phyloP scores from a whole-genome alignment of 2,888 invertebrate genomes.

The Cephonodes hylas region DNA sequence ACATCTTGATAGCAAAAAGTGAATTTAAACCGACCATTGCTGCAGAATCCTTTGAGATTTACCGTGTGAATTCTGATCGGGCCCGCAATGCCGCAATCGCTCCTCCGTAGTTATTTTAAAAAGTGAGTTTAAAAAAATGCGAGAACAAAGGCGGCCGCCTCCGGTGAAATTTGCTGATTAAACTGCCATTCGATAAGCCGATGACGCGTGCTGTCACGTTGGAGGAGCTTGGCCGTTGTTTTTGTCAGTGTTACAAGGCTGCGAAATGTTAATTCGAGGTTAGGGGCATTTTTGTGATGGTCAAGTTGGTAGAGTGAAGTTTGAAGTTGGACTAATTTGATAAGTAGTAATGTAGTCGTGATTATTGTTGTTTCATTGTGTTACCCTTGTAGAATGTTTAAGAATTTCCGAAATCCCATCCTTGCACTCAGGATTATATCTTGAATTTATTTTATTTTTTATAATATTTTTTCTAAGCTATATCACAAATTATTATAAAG shows the following conservation, averaged over 20 bases:
- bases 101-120: slow-evolving; percentile 67
- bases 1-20: slow-evolving; percentile 31
- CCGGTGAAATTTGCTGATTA: slow-evolving; percentile 76
- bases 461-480: too few relatives aligned
- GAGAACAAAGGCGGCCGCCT: slow-evolving; percentile 69
- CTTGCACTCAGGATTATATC: too few relatives aligned
- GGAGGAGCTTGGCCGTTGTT: slow-evolving; percentile 44
- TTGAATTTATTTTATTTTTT: too few relatives aligned
- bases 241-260: slow-evolving; percentile 18
- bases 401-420: too few relatives aligned
- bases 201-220: slow-evolving; percentile 59
- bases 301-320: neutral
- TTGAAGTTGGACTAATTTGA: neutral
- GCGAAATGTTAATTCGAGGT: neutral
- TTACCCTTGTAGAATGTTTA: too few relatives aligned
- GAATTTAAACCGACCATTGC: slow-evolving; percentile 33
- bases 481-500: too few relatives aligned
- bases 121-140: slow-evolving; percentile 57
- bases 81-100: slow-evolving; percentile 56
- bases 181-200: slow-evolving; percentile 75
- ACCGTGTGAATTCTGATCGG: slow-evolving; percentile 71
- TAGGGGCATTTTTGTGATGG: neutral
- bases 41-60: slow-evolving; percentile 65
- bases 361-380: too few relatives aligned
- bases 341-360: too few relatives aligned